Conservation (phyloP, 2,797 vertebrate genomes). For the Rhinella marina region DNA sequence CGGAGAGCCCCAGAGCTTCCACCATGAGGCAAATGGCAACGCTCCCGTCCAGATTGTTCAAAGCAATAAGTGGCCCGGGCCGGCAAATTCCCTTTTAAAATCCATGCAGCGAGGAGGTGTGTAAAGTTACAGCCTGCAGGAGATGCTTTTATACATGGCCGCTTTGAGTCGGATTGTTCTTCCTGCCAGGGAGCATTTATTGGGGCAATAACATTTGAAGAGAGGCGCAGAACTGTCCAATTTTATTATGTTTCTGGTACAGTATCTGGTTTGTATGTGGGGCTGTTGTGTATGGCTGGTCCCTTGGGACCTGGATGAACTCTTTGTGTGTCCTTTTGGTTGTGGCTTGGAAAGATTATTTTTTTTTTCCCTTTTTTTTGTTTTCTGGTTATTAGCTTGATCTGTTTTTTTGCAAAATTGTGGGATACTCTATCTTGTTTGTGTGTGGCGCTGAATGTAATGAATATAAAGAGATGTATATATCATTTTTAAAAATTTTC, state of each 20-base stretch:
- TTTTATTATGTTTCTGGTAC: conserved; percentile 9
- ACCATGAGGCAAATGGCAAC: not conserved
- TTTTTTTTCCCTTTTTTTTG: not conserved
- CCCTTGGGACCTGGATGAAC: not conserved
- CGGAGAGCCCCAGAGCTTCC: too few relatives aligned
- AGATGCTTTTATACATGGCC: conserved; percentile 33
- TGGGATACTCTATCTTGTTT: not conserved
- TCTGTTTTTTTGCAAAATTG: not conserved
- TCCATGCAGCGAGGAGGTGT: conserved; percentile 46
- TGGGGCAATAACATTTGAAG: conserved; percentile 54
- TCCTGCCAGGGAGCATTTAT: conserved; percentile 52
- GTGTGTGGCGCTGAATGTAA: too few relatives aligned
- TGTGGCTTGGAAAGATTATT: not conserved
- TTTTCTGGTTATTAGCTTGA: not conserved
- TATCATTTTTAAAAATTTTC: too few relatives aligned
- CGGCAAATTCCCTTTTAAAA: conserved; percentile 2
- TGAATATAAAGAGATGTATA: not conserved
- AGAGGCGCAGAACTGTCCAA: conserved; percentile 16
- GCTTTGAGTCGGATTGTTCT: conserved; percentile 53
- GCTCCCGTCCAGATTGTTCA: not conserved
- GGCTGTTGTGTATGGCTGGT: not conserved
- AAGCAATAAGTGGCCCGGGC: conserved; percentile 1
- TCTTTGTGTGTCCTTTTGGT: not conserved
- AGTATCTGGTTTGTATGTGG: conserved; percentile 18
- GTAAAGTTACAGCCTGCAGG: conserved; percentile 57